Evolutionary conservation across 2,113 vertebrate species (phyloP).

Genomic region (Carollia perspicillata): DNA sequence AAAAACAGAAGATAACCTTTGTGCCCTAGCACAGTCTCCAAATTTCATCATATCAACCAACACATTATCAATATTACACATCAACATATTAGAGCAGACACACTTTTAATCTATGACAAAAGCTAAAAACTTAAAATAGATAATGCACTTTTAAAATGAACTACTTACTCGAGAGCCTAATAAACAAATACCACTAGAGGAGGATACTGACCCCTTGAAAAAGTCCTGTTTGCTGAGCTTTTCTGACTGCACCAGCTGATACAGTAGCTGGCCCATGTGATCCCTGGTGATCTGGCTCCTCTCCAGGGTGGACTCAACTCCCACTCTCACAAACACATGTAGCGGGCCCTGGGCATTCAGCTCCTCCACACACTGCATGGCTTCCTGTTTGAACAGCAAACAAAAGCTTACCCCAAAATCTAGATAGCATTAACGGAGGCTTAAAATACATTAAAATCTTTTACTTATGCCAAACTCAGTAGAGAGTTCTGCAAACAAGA

Average conservation of each 20-base stretch:
- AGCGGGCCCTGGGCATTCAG: slow-evolving; percentile 85
- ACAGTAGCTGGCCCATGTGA: slow-evolving; percentile 94
- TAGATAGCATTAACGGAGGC: not conserved
- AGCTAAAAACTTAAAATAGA: not conserved
- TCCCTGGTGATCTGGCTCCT: slow-evolving; percentile 96
- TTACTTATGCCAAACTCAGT: not conserved
- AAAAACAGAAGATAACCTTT: not conserved
- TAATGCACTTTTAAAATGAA: not conserved
- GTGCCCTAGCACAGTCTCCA: not conserved
- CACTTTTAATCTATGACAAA: not conserved
- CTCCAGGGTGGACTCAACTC: slow-evolving; percentile 96
- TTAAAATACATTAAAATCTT: slow-evolving; percentile 7
- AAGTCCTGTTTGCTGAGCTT: slow-evolving; percentile 91
- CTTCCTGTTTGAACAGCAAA: slow-evolving; percentile 85
- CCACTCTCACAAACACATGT: slow-evolving; percentile 90
- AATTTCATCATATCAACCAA: not conserved
- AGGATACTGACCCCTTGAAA: slow-evolving; percentile 91
- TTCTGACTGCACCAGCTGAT: slow-evolving; percentile 90
- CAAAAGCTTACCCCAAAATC: not conserved
- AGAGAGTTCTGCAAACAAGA: not conserved
- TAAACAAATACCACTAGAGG: accelerated
- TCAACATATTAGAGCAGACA: not conserved
- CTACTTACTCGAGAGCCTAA: not conserved
- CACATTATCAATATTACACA: not conserved
- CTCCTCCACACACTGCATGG: slow-evolving; percentile 95